Conservation (phyloP, 2,797 vertebrate genomes). For the Manis pentadactyla region DNA sequence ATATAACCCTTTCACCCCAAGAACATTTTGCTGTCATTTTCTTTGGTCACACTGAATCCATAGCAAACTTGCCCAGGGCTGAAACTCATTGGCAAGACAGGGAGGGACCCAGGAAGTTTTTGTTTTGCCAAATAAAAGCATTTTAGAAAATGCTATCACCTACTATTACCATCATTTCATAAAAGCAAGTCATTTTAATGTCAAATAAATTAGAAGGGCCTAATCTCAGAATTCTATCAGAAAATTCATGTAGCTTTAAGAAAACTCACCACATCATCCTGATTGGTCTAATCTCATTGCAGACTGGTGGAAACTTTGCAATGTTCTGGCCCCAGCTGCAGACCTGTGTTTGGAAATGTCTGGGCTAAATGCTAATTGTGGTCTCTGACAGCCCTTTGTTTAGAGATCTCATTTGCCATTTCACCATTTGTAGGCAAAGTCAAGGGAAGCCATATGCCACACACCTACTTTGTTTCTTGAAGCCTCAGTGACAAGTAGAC, state of each 20-base stretch:
- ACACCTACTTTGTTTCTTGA: background rate
- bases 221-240: background rate
- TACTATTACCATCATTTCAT: background rate
- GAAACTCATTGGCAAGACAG: too few relatives aligned
- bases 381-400: background rate
- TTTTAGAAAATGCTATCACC: background rate
- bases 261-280: background rate
- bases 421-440: background rate
- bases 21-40: too few relatives aligned
- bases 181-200: background rate
- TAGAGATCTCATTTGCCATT: background rate
- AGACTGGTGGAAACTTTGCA: background rate
- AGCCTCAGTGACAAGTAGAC: background rate
- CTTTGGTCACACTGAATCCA: too few relatives aligned
- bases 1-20: too few relatives aligned
- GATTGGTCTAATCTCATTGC: background rate
- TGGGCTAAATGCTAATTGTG: background rate
- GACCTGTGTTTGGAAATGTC: background rate
- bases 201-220: background rate
- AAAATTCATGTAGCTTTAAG: background rate
- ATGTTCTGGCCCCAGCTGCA: background rate
- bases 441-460: background rate
- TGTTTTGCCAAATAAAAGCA: background rate
- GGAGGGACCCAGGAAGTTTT: background rate
- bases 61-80: too few relatives aligned